These are phyloP conservation scores for Drosophila borborema DNA, from an alignment of 2,888 invertebrate species.

Conservation along the genomic window DNA sequence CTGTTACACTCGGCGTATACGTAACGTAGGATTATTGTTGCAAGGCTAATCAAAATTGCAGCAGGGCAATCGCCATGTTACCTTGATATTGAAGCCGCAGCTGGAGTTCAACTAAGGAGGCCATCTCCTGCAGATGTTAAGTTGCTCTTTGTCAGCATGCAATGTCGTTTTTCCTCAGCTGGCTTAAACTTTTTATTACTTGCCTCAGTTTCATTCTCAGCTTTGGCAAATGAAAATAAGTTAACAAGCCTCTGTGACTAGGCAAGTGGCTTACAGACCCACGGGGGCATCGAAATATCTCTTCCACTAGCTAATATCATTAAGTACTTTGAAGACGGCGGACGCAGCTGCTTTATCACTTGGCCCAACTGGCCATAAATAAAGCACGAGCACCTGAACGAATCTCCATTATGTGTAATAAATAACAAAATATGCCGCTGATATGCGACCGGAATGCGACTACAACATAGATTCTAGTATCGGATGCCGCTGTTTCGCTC, in stretches of 20 bases:
- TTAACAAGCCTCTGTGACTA: conserved; percentile 33
- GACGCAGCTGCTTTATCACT: conserved; percentile 29
- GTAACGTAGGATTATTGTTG: conserved; percentile 3
- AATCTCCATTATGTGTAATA: conserved; percentile 74
- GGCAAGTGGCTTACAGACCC: background rate
- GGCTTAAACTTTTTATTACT: conserved; percentile 3
- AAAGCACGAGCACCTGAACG: conserved; percentile 47
- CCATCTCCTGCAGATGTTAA: background rate
- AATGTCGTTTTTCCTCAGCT: conserved; percentile 48
- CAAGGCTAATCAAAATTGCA: conserved; percentile 12
- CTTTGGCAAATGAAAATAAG: conserved; percentile 61
- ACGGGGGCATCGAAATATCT: background rate
- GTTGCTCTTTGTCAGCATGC: conserved; percentile 22
- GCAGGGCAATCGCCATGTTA: background rate
- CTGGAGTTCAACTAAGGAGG: background rate
- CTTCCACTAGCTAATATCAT: background rate
- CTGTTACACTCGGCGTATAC: conserved; percentile 20
- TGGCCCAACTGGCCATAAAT: conserved; percentile 33
- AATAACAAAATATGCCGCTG: conserved; percentile 59
- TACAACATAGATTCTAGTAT: conserved; percentile 18
- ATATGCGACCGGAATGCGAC: conserved; percentile 36
- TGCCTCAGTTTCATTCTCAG: conserved; percentile 1
- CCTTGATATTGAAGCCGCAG: conserved; percentile 14
- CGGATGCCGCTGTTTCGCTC: conserved; percentile 10
- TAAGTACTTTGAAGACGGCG: conserved; percentile 5